Percentiles rank a stretch among this genome's conserved stretches.
phyloP scores from a whole-genome alignment of 2,888 invertebrate species.

The Pyrocoelia pectoralis region DNA sequence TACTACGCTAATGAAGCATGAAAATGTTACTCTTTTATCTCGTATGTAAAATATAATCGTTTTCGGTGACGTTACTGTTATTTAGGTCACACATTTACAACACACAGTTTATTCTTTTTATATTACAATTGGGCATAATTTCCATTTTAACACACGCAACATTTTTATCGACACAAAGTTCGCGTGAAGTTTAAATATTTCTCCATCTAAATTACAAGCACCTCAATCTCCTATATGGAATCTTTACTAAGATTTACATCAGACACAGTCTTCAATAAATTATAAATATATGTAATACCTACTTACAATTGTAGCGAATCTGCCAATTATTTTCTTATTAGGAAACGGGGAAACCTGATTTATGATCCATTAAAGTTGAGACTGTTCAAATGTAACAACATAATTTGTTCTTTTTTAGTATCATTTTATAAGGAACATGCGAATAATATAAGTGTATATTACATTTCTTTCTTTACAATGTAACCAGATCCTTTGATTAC shows the following conservation, averaged over 20 bases:
- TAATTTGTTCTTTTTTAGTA: no score
- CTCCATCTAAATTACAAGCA: constrained; percentile 19
- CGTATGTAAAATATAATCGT: constrained; percentile 1
- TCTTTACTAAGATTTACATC: not conserved
- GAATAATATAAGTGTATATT: no score
- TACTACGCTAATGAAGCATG: not conserved
- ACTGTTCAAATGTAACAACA: no score
- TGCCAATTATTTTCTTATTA: not conserved
- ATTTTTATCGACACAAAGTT: constrained; percentile 23
- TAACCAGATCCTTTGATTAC: no score
- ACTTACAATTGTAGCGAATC: not conserved
- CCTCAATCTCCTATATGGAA: constrained; percentile 13
- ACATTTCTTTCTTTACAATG: no score
- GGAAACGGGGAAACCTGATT: no score
- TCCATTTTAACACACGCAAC: constrained; percentile 29
- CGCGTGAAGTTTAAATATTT: constrained; percentile 28
- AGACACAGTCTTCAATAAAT: not conserved
- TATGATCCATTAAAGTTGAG: no score
- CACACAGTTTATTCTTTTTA: constrained; percentile 21
- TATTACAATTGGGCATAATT: constrained; percentile 22
- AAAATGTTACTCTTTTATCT: not conserved
- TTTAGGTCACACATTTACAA: constrained; percentile 21
- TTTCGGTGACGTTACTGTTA: constrained; percentile 6
- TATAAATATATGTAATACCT: not conserved
- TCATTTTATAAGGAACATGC: no score